A percentile compares a stretch with the other conserved stretches of the same genome.
phyloP scores from a whole-genome alignment of 2,888 invertebrate genomes.

The Leptarthrus brevirostris region DNA sequence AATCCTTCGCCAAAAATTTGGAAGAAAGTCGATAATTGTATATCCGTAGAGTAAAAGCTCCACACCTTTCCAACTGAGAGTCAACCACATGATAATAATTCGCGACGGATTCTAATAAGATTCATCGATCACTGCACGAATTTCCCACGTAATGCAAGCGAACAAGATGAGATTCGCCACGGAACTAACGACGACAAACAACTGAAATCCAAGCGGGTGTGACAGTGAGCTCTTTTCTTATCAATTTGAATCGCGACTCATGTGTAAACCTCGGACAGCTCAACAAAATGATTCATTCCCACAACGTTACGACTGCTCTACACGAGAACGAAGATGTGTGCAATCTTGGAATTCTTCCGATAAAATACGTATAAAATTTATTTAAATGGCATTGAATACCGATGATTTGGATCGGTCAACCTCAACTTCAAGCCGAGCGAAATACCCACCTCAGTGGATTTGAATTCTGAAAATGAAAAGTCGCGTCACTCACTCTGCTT shows the following conservation, averaged over 20 bases:
- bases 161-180: constrained; percentile 33
- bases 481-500: not conserved
- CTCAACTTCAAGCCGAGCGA: no score
- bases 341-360: constrained; percentile 20
- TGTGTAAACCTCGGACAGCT: constrained; percentile 27
- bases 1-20: constrained; percentile 61
- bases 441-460: not conserved
- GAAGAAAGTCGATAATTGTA: constrained; percentile 60
- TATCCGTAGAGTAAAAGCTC: constrained; percentile 10
- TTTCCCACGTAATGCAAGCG: not conserved
- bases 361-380: not conserved
- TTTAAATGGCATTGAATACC: constrained; percentile 20
- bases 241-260: constrained; percentile 37
- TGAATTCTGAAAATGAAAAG: no score
- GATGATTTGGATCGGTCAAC: constrained; percentile 21
- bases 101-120: not conserved
- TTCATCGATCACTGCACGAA: not conserved
- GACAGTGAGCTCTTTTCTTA: constrained; percentile 43
- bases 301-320: not conserved
- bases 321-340: not conserved
- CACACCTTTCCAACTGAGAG: not conserved
- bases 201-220: constrained; percentile 46
- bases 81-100: constrained; percentile 15
- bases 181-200: constrained; percentile 24
- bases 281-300: constrained; percentile 21